Percentiles rank a stretch among this genome's conserved stretches.
Evolutionary conservation across 2,888 invertebrate genomes (phyloP).

Genomic region (Ligdia adustata): DNA sequence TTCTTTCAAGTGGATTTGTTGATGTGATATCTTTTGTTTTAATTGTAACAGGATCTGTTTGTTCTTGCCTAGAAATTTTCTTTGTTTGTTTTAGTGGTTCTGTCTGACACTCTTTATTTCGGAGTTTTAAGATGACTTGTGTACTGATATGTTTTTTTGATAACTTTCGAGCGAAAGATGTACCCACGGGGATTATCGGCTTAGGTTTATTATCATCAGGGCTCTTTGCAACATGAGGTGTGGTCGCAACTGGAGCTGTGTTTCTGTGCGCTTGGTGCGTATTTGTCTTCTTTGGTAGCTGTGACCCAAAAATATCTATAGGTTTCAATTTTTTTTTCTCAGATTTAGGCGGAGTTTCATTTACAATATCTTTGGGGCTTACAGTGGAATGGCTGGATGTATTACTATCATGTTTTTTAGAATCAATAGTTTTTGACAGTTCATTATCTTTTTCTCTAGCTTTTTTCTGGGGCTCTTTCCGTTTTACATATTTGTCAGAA

Average conservation of each 20-base stretch:
- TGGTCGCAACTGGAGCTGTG: conserved; percentile 43
- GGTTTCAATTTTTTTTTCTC: conserved; percentile 68
- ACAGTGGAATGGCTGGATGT: conserved; percentile 58
- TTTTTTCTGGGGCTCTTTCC: conserved; percentile 61
- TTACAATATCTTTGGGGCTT: conserved; percentile 58
- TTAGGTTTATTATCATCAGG: conserved; percentile 46
- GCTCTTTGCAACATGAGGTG: conserved; percentile 41
- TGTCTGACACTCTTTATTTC: conserved; percentile 60
- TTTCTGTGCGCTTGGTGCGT: conserved; percentile 65
- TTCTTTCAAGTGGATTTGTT: conserved; percentile 72
- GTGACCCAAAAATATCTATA: conserved; percentile 67
- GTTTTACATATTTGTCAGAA: conserved; percentile 72
- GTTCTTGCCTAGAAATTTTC: conserved; percentile 45
- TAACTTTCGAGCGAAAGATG: conserved; percentile 40
- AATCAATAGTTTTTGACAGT: conserved; percentile 18
- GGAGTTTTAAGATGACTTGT: conserved; percentile 53
- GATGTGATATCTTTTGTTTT: conserved; percentile 1
- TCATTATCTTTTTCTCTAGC: conserved; percentile 38
- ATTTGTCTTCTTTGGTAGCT: conserved; percentile 58
- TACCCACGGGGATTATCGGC: conserved; percentile 34
- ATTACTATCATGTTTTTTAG: conserved; percentile 53
- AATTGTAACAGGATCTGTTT: conserved; percentile 54
- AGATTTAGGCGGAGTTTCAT: conserved; percentile 48
- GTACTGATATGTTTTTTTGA: conserved; percentile 49
- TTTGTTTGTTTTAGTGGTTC: conserved; percentile 49